Evolutionary conservation across 2,113 vertebrate genomes (phyloP), one percentile per base, ranked within the genome.

Genomic region (Labeo catla): DNA sequence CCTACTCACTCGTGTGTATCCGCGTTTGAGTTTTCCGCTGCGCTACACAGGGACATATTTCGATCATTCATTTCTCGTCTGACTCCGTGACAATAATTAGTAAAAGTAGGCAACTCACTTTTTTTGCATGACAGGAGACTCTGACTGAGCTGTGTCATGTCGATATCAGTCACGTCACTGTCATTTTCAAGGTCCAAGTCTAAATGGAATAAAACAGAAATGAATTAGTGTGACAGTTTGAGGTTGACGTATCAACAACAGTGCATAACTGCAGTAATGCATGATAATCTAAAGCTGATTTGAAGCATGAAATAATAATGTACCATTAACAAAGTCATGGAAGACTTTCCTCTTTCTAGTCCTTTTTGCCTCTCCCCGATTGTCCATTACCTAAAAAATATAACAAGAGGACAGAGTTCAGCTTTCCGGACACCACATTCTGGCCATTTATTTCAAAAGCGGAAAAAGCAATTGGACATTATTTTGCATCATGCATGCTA

Each of bases 321-420:
- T 16, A 70, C 66, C 66, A 39, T 70, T 70, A 39, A 70, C 66
- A 70, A 70, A 70, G 66, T 70, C 66, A 70, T 8, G 13, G 34
- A 70, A 70, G 66, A 70, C 34, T 70, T 39, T 70, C 34, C 23
- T 70, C 63, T 66, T 66, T 66, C 66, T 39, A 2, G 5, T 39
- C 12, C 34, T 39, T 70, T 70, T 39, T 70, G 1, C 34, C 16
- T 70, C 3, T 0, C 66, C 34, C 34, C 6, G 34, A 39, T 70
- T 70, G 66, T 70, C 66, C 66, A 70, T 70, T 70, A 19, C 15
- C 66, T 70, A 70, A 16, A 39, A 39, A 13, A 70, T 15, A 36
- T 39, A 68, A 70, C 11, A 36, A 70, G 23, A 66, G 65, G 65
- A 66, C 23, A 66, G 36, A 19, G 34, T 72, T 72, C 7, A 72